phyloP scores from a whole-genome alignment of 2,888 invertebrate species.

The Aspidiotus rigidus region DNA sequence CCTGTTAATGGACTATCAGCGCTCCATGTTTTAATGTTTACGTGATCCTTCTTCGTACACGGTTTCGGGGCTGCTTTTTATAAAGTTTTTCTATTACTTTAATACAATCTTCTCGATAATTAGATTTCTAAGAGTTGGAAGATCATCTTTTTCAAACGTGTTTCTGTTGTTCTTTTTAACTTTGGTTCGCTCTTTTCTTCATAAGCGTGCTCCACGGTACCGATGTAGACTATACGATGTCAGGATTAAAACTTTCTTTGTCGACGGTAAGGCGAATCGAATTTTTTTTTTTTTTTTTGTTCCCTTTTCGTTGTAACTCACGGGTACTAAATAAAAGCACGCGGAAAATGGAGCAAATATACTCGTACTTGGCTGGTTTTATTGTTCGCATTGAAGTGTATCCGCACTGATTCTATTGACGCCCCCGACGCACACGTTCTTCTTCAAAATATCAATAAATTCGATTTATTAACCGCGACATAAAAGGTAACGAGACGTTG shows the following conservation, averaged over 20 bases:
- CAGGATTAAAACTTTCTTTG: slow-evolving; percentile 10
- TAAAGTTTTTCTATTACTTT: slow-evolving; percentile 31
- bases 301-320: not conserved
- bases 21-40: too few species aligned
- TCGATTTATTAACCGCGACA: too few species aligned
- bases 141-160: slow-evolving; percentile 22
- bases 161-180: slow-evolving; percentile 25
- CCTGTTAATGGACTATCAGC: too few species aligned
- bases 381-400: too few species aligned
- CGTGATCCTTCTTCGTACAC: too few species aligned
- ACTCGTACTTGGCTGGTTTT: too few species aligned
- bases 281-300: slow-evolving; percentile 3
- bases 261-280: not conserved
- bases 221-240: slow-evolving; percentile 7
- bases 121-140: slow-evolving; percentile 26
- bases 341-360: too few species aligned
- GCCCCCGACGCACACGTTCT: too few species aligned
- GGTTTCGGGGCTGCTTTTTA: slow-evolving; percentile 14
- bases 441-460: too few species aligned
- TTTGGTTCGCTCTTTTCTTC: slow-evolving; percentile 17
- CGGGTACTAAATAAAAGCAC: too few species aligned
- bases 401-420: too few species aligned
- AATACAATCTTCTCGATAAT: slow-evolving; percentile 31
- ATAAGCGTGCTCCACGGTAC: slow-evolving; percentile 14
- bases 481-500: too few species aligned